phyloP scores from a whole-genome alignment of 2,113 vertebrate species.

The Nycticebus coucang region DNA sequence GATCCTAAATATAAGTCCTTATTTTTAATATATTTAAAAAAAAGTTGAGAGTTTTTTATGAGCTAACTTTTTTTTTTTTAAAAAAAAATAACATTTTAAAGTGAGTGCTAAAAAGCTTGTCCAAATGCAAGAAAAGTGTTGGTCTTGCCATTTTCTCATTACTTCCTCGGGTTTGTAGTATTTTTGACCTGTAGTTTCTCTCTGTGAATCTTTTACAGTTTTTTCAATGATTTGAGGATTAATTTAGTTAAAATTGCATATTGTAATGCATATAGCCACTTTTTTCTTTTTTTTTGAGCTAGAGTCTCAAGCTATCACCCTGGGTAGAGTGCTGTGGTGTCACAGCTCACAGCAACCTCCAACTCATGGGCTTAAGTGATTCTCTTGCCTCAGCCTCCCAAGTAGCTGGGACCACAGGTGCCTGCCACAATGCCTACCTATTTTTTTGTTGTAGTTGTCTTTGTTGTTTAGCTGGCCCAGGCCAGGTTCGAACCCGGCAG shows the following conservation, averaged over 20 bases:
- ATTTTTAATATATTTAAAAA: not conserved
- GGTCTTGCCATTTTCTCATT: not conserved
- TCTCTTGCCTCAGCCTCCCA: too few relatives aligned
- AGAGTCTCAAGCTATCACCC: too few relatives aligned
- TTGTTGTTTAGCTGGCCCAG: too few relatives aligned
- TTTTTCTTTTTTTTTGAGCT: not conserved
- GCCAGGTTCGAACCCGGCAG: too few relatives aligned
- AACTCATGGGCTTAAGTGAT: too few relatives aligned
- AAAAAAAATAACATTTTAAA: too few relatives aligned
- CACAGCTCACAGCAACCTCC: too few relatives aligned
- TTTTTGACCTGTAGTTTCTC: conserved; percentile 1
- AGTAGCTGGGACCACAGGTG: too few relatives aligned
- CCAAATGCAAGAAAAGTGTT: not conserved
- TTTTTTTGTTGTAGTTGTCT: too few relatives aligned
- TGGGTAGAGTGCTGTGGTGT: too few relatives aligned
- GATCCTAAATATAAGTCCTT: not conserved
- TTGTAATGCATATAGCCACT: not conserved
- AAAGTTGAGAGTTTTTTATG: not conserved
- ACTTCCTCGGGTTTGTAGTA: not conserved
- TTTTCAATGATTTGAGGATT: not conserved
- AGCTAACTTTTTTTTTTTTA: not conserved
- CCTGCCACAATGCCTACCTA: too few relatives aligned
- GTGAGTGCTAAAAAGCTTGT: not conserved
- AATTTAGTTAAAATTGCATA: not conserved
- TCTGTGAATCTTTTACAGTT: not conserved